phyloP scores from a whole-genome alignment of 1,140 invertebrate genomes.

The Dermatophagoides farinae region DNA sequence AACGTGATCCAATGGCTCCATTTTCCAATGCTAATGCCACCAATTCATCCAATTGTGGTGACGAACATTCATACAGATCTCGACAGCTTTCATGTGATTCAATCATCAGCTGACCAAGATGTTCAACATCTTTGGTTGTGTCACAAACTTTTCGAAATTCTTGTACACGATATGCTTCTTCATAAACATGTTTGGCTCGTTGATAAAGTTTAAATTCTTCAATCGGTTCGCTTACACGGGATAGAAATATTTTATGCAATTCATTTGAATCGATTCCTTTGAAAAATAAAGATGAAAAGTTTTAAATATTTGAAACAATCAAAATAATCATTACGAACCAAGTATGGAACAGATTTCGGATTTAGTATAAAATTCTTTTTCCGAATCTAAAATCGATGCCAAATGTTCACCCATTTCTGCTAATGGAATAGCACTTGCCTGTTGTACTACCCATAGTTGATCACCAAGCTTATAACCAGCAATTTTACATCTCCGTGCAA shows the following conservation, averaged over 20 bases:
- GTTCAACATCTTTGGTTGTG: constrained; percentile 28
- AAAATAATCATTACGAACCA: constrained; percentile 11
- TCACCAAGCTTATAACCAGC: constrained; percentile 8
- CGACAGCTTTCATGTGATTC: constrained; percentile 65
- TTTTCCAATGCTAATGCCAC: constrained; percentile 52
- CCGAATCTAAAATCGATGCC: background rate
- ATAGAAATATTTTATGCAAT: background rate
- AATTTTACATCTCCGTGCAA: constrained; percentile 16
- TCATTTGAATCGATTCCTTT: constrained; percentile 21
- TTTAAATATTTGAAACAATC: background rate
- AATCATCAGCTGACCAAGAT: constrained; percentile 64
- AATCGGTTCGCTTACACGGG: background rate
- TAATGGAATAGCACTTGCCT: constrained; percentile 8
- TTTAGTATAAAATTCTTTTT: constrained; percentile 45
- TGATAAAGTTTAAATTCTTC: constrained; percentile 52
- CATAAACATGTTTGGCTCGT: constrained; percentile 68
- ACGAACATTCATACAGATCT: constrained; percentile 80
- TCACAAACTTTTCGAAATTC: constrained; percentile 47
- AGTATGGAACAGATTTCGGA: constrained; percentile 41
- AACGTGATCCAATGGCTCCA: constrained; percentile 48
- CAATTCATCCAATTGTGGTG: constrained; percentile 60
- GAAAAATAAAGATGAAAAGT: constrained; percentile 14
- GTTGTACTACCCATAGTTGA: constrained; percentile 12
- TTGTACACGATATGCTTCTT: constrained; percentile 46
- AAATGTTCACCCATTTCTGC: constrained; percentile 5